Evolutionary conservation across 2,113 vertebrate genomes (phyloP).

Genomic region (Anthoscopus minutus): DNA sequence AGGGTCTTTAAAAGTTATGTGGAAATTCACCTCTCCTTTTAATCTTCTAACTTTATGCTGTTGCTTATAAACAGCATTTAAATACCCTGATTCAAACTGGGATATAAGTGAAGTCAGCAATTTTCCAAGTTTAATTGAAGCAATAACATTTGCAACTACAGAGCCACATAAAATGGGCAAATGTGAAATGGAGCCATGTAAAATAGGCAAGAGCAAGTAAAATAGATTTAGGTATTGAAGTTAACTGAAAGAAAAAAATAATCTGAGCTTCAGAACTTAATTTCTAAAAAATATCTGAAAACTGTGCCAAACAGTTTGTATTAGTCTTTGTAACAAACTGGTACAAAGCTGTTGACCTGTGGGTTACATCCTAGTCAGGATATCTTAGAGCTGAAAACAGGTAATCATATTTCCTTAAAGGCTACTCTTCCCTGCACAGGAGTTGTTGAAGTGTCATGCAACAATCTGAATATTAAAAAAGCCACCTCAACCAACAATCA

Average conservation of each 20-base stretch:
- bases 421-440: background rate
- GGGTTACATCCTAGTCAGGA: background rate
- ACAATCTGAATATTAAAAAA: background rate
- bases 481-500: background rate
- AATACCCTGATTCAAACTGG: background rate
- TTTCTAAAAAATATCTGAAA: background rate
- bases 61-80: background rate
- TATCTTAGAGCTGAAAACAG: background rate
- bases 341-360: background rate
- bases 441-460: background rate
- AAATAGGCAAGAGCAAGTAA: background rate
- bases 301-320: background rate
- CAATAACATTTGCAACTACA: background rate
- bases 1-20: background rate
- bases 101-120: background rate
- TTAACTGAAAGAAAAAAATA: background rate
- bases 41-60: background rate
- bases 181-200: background rate
- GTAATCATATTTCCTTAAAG: background rate
- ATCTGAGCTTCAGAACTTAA: background rate
- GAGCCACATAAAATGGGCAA: background rate
- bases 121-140: background rate
- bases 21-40: background rate
- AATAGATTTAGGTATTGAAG: background rate
- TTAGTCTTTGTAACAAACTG: background rate